Base-by-base conservation (phyloP, 1,140 invertebrate species). In the Holcopasites calliopsidis region DNA sequence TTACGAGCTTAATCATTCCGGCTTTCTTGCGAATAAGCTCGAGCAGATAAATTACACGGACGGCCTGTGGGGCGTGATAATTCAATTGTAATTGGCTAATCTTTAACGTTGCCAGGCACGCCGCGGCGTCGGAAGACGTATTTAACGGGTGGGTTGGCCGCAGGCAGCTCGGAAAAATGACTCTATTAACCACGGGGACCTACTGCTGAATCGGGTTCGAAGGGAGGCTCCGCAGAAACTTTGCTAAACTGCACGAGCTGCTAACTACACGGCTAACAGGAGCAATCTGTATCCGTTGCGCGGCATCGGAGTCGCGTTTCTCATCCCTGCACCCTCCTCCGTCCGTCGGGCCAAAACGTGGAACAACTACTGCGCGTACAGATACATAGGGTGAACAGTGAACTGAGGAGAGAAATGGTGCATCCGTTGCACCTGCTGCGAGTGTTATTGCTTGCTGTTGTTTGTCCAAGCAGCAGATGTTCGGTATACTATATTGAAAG, bases 11-110 rank as follows among this genome's bases (percentile, higher is more conserved):
- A 82, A 82, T 82, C 76, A 75, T 64, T 54, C 49, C 40, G 33
- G 26, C 16, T 28, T 54, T 64, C 52, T 70, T 26, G 52, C 66
- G 42, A 75, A 66, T 40, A 47, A 71, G 38, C 52, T 11, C 72
- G 72, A 83, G 57, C 52, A 85, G 82, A 90, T 88, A 89, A 89
- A 90, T 91, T 86, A 88, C 85, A 70, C 69, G 55, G 47, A 69
- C 75, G 66, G 77, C 57, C 78, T 70, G 66, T 60, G 49, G 77
- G 73, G 80, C 68, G 77, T 72, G 84, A 89, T 91, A 91, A 92
- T 92, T 91, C 88, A 89, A 91, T 89, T 88, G 88, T 92, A 92
- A 92, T 91, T 91, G 90, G 87, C 89, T 91, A 91, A 92, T 91
- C 88, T 86, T 90, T 90, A 90, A 89, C 88, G 83, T 73, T n/a